Evolutionary conservation across 2,797 vertebrate species (phyloP).

Genomic region (Melopsittacus undulatus): DNA sequence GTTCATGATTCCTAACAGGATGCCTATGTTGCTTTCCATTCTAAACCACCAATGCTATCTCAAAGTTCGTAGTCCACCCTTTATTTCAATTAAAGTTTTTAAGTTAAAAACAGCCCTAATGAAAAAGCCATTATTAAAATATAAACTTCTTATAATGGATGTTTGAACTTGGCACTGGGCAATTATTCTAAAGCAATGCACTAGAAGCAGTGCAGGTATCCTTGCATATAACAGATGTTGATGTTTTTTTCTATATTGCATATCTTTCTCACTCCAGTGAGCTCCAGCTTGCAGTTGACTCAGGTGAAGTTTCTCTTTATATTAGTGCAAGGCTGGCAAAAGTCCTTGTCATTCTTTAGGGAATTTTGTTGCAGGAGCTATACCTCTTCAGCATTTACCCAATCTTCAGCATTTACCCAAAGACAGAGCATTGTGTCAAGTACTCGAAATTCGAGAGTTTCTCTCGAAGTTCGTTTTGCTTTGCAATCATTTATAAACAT

Average conservation of each 20-base stretch:
- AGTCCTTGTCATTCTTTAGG: neutral
- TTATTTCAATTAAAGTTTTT: neutral
- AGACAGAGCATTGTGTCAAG: neutral
- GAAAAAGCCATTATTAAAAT: neutral
- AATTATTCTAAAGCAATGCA: neutral
- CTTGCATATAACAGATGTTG: neutral
- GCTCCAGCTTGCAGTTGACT: neutral
- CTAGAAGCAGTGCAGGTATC: neutral
- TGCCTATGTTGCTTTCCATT: fast-evolving
- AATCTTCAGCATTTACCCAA: neutral
- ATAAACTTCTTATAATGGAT: neutral
- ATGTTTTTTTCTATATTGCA: neutral
- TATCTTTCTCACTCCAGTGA: neutral
- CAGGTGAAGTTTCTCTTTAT: neutral
- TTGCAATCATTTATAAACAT: neutral
- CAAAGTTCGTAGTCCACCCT: neutral
- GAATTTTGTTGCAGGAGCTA: neutral
- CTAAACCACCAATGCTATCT: neutral
- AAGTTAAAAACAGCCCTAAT: neutral
- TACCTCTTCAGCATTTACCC: neutral
- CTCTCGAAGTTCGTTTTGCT: neutral
- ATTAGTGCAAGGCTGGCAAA: neutral
- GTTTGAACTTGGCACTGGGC: neutral
- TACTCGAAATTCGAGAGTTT: neutral
- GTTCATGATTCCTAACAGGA: neutral